Percentiles rank a stretch among this genome's conserved stretches.
Conservation (phyloP, 2,888 invertebrate species). For the Dasysyrphus tricinctus region DNA sequence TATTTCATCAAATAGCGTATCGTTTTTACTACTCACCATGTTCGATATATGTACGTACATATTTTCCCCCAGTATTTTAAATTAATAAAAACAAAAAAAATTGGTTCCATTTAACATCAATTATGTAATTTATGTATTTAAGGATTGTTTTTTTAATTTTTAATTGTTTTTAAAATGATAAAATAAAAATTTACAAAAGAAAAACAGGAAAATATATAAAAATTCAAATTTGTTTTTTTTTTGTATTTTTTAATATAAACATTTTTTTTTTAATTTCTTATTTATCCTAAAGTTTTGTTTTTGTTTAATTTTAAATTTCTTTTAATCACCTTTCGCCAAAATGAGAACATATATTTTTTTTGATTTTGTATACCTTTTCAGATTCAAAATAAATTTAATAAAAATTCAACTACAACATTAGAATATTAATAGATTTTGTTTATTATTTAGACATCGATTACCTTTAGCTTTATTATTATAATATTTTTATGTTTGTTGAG, state of each 20-base stretch:
- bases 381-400: slow-evolving; percentile 32
- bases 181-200: slow-evolving; percentile 62
- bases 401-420: slow-evolving; percentile 59
- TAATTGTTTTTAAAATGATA: slow-evolving; percentile 30
- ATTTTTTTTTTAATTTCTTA: slow-evolving; percentile 22
- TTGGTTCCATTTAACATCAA: slow-evolving; percentile 62
- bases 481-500: slow-evolving; percentile 39
- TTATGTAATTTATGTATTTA: slow-evolving; percentile 39
- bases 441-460: slow-evolving; percentile 61
- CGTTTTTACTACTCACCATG: not conserved
- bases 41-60: not conserved
- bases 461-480: slow-evolving; percentile 1
- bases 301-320: slow-evolving; percentile 45
- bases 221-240: slow-evolving; percentile 33
- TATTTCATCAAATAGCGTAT: no score
- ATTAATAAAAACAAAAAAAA: slow-evolving; percentile 1
- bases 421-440: slow-evolving; percentile 54
- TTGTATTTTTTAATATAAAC: slow-evolving; percentile 28
- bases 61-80: not conserved
- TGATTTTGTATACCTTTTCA: slow-evolving; percentile 22
- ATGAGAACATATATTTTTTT: slow-evolving; percentile 40
- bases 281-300: slow-evolving; percentile 40
- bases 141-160: slow-evolving; percentile 44
- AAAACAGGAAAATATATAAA: slow-evolving; percentile 58
- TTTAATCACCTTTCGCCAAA: slow-evolving; percentile 57